Percentiles rank a stretch among this genome's conserved stretches.
phyloP scores from a whole-genome alignment of 1,140 invertebrate species.

The Drosophila lacteicornis region DNA sequence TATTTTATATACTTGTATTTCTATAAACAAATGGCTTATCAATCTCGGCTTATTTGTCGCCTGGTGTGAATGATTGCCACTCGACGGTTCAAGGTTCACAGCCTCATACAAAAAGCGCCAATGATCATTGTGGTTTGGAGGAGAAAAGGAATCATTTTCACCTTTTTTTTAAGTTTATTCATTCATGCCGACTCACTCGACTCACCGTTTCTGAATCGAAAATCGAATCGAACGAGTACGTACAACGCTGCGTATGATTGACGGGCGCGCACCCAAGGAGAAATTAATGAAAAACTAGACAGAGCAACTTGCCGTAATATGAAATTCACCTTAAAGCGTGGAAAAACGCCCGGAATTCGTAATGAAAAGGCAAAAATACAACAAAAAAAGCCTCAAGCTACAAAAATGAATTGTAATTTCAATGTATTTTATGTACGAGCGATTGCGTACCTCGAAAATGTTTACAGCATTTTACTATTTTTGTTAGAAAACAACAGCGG shows the following conservation, averaged over 20 bases:
- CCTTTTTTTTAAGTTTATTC: constrained; percentile 2
- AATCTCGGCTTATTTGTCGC: constrained; percentile 40
- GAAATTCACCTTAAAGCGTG: constrained; percentile 64
- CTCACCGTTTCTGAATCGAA: constrained; percentile 47
- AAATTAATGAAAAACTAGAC: constrained; percentile 47
- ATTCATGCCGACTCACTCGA: constrained; percentile 25
- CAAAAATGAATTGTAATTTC: constrained; percentile 66
- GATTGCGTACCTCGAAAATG: constrained; percentile 56
- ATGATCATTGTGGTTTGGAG: constrained; percentile 4
- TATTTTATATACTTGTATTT: constrained; percentile 7
- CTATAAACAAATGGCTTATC: constrained; percentile 57
- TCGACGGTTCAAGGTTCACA: constrained; percentile 61
- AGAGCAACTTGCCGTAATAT: constrained; percentile 47
- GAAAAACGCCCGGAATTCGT: constrained; percentile 69
- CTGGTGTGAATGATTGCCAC: constrained; percentile 57
- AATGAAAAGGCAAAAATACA: constrained; percentile 59
- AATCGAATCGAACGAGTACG: constrained; percentile 3
- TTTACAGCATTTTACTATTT: constrained; percentile 71
- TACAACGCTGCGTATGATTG: constrained; percentile 69
- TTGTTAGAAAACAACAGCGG: constrained; percentile 40
- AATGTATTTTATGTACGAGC: constrained; percentile 51
- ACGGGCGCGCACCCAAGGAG: constrained; percentile 46
- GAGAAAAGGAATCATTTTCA: constrained; percentile 30
- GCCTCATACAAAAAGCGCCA: constrained; percentile 25
- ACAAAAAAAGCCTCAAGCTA: not conserved